Percentiles rank a stretch among this genome's conserved stretches.
phyloP scores from a whole-genome alignment of 1,140 invertebrate genomes.

The Rhynchophorus ferrugineus region DNA sequence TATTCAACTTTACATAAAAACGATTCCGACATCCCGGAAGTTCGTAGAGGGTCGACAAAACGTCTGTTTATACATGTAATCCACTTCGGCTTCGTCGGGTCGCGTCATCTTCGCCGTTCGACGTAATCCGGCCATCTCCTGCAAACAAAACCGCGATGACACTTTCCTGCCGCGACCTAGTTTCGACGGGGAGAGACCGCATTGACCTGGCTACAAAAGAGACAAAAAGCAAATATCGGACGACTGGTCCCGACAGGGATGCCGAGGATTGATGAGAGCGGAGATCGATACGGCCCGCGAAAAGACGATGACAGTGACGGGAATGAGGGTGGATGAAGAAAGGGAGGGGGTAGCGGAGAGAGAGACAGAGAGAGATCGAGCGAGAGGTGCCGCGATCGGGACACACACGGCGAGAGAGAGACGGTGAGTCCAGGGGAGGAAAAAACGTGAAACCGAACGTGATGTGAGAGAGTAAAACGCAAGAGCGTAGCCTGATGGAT shows the following conservation, averaged over 20 bases:
- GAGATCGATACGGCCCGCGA: conserved; percentile 2
- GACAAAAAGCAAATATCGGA: conserved; percentile 2
- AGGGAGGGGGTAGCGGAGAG: not conserved
- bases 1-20: too few species aligned
- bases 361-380: not conserved
- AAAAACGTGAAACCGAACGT: too few species aligned
- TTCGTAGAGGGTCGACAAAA: not conserved
- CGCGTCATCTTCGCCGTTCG: not conserved
- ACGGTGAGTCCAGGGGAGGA: too few species aligned
- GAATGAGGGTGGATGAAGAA: not conserved
- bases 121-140: not conserved
- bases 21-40: too few species aligned
- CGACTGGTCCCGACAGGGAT: not conserved
- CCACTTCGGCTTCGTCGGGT: not conserved
- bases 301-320: conserved; percentile 1
- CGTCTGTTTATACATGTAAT: not conserved
- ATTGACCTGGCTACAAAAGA: conserved; percentile 1
- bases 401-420: too few species aligned
- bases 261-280: conserved; percentile 1
- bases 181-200: not conserved
- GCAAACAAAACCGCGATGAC: not conserved
- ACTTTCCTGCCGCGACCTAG: not conserved
- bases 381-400: not conserved
- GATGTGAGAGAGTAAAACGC: too few species aligned
- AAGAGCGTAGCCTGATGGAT: too few species aligned